Percentiles rank a stretch among this genome's conserved stretches.
These are phyloP conservation scores for Cotesia typhae DNA, from an alignment of 1,140 invertebrate genomes.

Conservation along the genomic window DNA sequence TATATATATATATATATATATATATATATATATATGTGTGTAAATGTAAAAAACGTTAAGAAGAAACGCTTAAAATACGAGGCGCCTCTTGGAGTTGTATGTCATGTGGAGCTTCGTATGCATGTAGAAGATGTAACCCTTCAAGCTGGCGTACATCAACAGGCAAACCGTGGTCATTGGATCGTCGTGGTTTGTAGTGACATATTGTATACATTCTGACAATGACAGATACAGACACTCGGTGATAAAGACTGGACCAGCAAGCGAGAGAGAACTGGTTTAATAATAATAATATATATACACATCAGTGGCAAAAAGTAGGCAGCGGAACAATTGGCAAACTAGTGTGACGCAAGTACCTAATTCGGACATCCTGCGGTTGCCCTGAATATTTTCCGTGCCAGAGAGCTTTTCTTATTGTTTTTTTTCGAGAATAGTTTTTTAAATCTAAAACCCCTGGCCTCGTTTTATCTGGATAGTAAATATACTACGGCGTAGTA, in stretches of 20 bases:
- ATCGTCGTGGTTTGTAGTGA: background rate
- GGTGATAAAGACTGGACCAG: no score
- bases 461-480: slow-evolving; percentile 12
- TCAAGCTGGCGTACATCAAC: slow-evolving; percentile 6
- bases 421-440: background rate
- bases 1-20: background rate
- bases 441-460: background rate
- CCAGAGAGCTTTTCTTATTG: slow-evolving; percentile 11
- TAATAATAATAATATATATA: background rate
- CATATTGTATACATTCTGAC: background rate
- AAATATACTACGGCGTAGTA: background rate
- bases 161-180: background rate
- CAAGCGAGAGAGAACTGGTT: no score
- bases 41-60: background rate
- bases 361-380: slow-evolving; percentile 47
- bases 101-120: background rate
- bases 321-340: slow-evolving; percentile 45
- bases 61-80: slow-evolving; percentile 23
- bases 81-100: slow-evolving; percentile 16
- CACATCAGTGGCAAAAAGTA: slow-evolving; percentile 18
- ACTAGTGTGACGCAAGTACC: slow-evolving; percentile 44
- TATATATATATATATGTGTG: background rate
- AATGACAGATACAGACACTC: slow-evolving; percentile 3
- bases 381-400: slow-evolving; percentile 38
- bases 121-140: slow-evolving; percentile 9